Base-by-base conservation (phyloP, 2,113 vertebrate genomes). In the Pelmatolapia mariae region DNA sequence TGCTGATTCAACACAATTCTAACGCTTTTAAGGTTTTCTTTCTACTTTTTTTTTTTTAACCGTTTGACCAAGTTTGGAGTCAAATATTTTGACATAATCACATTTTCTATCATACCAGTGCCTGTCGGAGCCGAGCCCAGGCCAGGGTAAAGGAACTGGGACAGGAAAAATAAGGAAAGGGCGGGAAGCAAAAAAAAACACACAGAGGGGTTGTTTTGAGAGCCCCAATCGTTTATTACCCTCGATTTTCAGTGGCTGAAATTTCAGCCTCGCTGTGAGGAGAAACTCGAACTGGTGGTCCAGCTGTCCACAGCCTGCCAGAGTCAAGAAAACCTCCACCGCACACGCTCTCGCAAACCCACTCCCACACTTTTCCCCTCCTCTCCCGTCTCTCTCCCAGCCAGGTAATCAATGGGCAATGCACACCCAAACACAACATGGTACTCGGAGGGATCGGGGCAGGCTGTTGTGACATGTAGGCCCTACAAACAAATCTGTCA, bases 281-380 rank as follows among this genome's bases (percentile, higher is more conserved):
- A 89, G 96, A 96, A 97, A 96, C 95, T 94, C 84, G 91, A 96
- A 96, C 95, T 87, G 43, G 71, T 24, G 94, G 94, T 93, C 96
- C 96, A 97, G 96, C 96, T 97, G 96, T 96, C 95, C 80, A 83
- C 94, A 94, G 92, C 90, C 91, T 94, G 95, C 94, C 91, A 89
- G 83, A 91, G 83, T 86, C 31, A 84, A 91, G 91, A 87, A 91
- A 94, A 88, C 86, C 87, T 90, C 92, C 83, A 80, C 82, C 22
- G 61, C 91, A 89, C 88, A 86, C 87, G 26, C 81, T 87, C 89
- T 85, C 92, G 85, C 87, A 87, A 63, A 86, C 73, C 78, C 89
- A 6, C 83, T 66, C 86, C 87, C 86, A 66, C 89, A 52, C 81
- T 82, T 61, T 24, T 10, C 7, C 61, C 80, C 87, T 52, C 76